A percentile compares a stretch with the other conserved stretches of the same genome.
These are phyloP conservation scores for Diglossa brunneiventris DNA, from an alignment of 2,113 vertebrate genomes.

Conservation along the genomic window DNA sequence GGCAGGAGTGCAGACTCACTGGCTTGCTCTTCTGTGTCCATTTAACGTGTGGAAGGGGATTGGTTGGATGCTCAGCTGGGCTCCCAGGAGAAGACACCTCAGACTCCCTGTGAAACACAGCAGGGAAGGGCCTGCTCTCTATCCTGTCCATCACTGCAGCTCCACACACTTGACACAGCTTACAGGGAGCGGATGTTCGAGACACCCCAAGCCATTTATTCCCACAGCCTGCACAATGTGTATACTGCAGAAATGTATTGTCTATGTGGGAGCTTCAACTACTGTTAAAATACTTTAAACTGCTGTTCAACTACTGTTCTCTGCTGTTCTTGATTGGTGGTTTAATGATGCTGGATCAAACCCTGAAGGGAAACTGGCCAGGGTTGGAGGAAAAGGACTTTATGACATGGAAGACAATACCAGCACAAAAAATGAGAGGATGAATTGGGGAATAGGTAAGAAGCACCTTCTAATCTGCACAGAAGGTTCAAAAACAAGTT, in stretches of 20 bases:
- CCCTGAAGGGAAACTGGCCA: not conserved
- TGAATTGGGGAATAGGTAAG: not conserved
- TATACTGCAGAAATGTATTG: not conserved
- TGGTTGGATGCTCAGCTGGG: not conserved
- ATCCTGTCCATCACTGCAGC: fast-evolving
- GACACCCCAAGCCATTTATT: not conserved
- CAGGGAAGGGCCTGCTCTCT: not conserved
- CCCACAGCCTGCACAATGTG: not conserved
- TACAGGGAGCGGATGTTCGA: not conserved
- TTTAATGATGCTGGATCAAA: not conserved
- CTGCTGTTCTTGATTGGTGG: not conserved
- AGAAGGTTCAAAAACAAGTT: not conserved
- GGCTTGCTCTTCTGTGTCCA: not conserved
- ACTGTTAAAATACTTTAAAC: not conserved
- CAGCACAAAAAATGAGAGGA: not conserved
- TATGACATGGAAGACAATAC: not conserved
- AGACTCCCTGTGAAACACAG: not conserved
- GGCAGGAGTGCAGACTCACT: not conserved
- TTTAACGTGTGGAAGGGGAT: not conserved
- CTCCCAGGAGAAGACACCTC: not conserved
- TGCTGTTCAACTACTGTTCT: not conserved
- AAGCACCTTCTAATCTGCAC: not conserved
- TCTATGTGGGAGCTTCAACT: not conserved
- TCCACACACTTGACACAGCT: not conserved
- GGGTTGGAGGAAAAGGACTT: not conserved